These are phyloP conservation scores for Nesometra sesokonis DNA, from an alignment of 35 echinoderm and acorn worm species.

Conservation along the genomic window DNA sequence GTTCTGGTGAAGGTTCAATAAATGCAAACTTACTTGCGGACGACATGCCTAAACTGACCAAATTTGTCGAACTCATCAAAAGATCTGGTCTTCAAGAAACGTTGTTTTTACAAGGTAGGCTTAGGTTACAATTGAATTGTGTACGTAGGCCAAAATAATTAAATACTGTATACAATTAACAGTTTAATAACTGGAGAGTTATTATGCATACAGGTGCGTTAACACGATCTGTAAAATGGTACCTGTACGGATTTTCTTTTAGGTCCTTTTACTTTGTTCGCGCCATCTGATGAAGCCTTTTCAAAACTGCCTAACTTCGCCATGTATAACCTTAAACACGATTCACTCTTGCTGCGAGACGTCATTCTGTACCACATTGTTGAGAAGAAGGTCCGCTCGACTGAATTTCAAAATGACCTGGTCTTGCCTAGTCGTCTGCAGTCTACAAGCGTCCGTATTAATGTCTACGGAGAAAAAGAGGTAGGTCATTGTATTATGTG, in stretches of 20 bases:
- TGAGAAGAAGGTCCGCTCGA: neutral
- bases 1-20: neutral
- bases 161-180: no score
- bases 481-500: neutral
- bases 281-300: conserved; percentile 13
- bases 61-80: neutral
- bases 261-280: conserved; percentile 23
- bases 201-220: no score
- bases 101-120: neutral
- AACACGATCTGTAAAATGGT: no score
- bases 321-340: neutral
- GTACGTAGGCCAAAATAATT: neutral
- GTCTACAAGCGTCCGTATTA: neutral
- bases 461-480: neutral
- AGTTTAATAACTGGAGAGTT: no score
- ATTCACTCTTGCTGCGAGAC: neutral
- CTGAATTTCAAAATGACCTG: neutral
- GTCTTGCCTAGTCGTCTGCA: neutral
- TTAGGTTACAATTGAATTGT: neutral
- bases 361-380: conserved; percentile 6
- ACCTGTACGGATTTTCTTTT: neutral
- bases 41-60: neutral
- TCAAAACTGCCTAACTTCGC: neutral
- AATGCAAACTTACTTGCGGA: neutral
- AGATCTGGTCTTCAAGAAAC: neutral